Evolutionary conservation across 2,888 invertebrate species (phyloP), one percentile per base, ranked within the genome.

Genomic region (Caenorhabditis wallacei): DNA sequence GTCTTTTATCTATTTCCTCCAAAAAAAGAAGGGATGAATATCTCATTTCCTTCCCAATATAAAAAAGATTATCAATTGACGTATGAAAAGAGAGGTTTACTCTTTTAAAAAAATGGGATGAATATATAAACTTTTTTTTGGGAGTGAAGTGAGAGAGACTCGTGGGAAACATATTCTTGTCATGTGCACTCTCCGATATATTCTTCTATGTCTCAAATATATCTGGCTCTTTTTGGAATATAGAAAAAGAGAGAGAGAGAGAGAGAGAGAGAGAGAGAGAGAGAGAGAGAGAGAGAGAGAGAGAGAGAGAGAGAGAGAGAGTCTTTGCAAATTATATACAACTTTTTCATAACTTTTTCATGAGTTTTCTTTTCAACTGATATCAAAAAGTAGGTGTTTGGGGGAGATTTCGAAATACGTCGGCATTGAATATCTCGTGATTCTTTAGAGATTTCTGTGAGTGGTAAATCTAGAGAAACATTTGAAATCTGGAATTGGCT

Each of bases 141-240:
- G 16, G 16, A 40, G 40, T 13, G 40, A 40, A 11, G 11, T 8
- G 11, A 5, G 26, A 26, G 51, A 75, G 75, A 68, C 66, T 68
- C 75, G 75, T 75, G 75, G 75, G 75, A 75, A 75, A 75, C 37
- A 51, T 48, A 18, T 18, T 75, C 75, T 57, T 75, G 75, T 75
- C 75, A 75, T 75, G 75, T 75, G 75, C 75, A 75, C 75, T 75
- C 66, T 35, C n/a, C n/a, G n/a, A n/a, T n/a, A n/a, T n/a, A n/a
- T n/a, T n/a, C n/a, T 40, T 57, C 24, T 40, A 10, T 13, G n/a
- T 26, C 40, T 43, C 24, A n/a, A 26, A 24, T 48, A 48, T 46
- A 8, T 63, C 13, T 35, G 35, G 35, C 40, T 37, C 40, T 68
- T 26, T 24, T 48, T 30, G 40, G 30, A 30, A 40, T 5, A 40